Conservation (phyloP, 1,140 invertebrate species). For the Augochlora pura region DNA sequence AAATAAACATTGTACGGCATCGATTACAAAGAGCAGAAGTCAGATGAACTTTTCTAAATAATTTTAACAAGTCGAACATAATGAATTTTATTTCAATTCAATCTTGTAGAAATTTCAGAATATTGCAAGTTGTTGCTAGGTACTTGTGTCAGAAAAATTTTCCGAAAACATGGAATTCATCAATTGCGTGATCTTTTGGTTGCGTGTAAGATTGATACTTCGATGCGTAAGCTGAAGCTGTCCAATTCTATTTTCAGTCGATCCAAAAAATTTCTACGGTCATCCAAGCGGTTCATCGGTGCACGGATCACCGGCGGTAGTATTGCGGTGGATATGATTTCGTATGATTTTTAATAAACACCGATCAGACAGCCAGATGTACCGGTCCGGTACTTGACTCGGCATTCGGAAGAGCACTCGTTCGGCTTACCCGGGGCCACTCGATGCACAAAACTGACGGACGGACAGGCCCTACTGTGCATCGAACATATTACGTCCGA, state of each 20-base stretch:
- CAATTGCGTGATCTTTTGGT: too few relatives aligned
- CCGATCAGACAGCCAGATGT: slow-evolving; percentile 78
- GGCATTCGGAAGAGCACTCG: slow-evolving; percentile 66
- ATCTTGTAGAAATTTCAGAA: too few relatives aligned
- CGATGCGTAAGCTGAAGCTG: too few relatives aligned
- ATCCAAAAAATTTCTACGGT: neutral
- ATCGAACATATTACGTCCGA: slow-evolving; percentile 74
- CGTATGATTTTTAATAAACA: slow-evolving; percentile 79
- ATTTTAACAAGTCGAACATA: too few relatives aligned
- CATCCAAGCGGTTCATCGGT: neutral
- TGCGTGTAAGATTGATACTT: too few relatives aligned
- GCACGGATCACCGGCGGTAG: neutral
- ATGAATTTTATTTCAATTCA: too few relatives aligned
- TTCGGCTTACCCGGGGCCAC: slow-evolving; percentile 68
- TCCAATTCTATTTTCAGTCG: neutral
- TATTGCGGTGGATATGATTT: slow-evolving; percentile 54
- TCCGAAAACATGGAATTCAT: too few relatives aligned
- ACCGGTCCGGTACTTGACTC: slow-evolving; percentile 73
- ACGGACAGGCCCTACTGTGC: slow-evolving; percentile 69
- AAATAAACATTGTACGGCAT: too few relatives aligned
- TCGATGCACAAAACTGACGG: slow-evolving; percentile 75
- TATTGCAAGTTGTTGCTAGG: too few relatives aligned
- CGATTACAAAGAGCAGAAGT: too few relatives aligned
- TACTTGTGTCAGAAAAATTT: too few relatives aligned
- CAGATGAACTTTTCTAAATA: too few relatives aligned